These are phyloP conservation scores for Harpegnathos saltator DNA, from an alignment of 1,140 invertebrate species.

Conservation along the genomic window DNA sequence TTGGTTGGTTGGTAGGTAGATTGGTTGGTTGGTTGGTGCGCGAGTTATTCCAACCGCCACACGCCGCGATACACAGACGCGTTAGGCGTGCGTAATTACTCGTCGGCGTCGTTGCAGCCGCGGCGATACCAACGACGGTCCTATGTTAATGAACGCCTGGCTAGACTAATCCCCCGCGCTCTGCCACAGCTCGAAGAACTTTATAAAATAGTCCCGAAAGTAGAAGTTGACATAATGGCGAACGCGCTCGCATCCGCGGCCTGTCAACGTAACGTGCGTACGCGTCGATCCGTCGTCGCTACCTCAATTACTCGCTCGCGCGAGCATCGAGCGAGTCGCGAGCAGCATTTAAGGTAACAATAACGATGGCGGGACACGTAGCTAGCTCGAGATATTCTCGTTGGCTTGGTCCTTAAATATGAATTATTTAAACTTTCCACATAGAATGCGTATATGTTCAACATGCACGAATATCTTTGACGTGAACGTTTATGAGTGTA, in stretches of 20 bases:
- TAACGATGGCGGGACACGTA: too few species aligned
- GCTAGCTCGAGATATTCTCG: too few species aligned
- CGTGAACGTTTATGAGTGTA: too few species aligned
- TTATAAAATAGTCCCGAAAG: constrained; percentile 17
- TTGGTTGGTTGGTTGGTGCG: background rate
- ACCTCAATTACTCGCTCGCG: too few species aligned
- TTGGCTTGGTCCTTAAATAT: too few species aligned
- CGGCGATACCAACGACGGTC: constrained; percentile 36
- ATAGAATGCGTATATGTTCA: too few species aligned
- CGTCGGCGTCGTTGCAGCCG: constrained; percentile 61
- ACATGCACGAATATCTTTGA: too few species aligned
- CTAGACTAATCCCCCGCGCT: constrained; percentile 56
- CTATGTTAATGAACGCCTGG: constrained; percentile 65
- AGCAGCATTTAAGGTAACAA: too few species aligned
- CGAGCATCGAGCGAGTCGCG: too few species aligned
- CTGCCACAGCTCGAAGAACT: constrained; percentile 30
- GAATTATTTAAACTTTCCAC: too few species aligned
- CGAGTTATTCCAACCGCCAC: constrained; percentile 39
- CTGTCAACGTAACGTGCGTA: background rate
- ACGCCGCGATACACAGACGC: constrained; percentile 58
- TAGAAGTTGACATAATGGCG: background rate
- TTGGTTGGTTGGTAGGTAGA: too few species aligned
- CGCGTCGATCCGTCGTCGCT: background rate
- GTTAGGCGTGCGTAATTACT: constrained; percentile 76
- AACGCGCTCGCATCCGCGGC: too few species aligned